phyloP scores from a whole-genome alignment of 1,140 invertebrate species.

The Euwallacea similis region DNA sequence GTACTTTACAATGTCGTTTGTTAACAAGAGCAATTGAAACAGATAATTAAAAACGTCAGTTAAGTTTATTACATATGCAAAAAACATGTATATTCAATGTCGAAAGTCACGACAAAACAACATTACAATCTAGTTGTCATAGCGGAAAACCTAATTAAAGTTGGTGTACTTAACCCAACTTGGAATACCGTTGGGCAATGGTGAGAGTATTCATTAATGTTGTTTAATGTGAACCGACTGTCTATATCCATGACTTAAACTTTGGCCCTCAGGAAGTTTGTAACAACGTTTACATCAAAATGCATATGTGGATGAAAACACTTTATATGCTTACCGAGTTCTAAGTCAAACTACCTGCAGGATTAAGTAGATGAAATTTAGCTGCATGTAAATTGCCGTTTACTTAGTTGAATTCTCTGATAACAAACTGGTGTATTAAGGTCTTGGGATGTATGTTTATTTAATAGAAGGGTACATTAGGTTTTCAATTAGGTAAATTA shows the following conservation, averaged over 20 bases:
- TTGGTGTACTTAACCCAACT: neutral
- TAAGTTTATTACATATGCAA: neutral
- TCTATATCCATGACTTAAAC: constrained; percentile 22
- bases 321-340: constrained; percentile 22
- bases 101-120: neutral
- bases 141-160: constrained; percentile 1
- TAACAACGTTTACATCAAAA: constrained; percentile 27
- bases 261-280: neutral
- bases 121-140: neutral
- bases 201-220: constrained; percentile 12
- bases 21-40: too few relatives aligned
- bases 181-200: neutral
- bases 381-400: constrained; percentile 10
- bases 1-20: too few relatives aligned
- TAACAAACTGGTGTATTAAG: constrained; percentile 9
- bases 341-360: constrained; percentile 12
- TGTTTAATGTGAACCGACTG: constrained; percentile 12
- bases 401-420: neutral
- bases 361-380: constrained; percentile 20
- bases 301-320: constrained; percentile 20
- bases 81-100: neutral
- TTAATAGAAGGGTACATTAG: neutral
- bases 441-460: constrained; percentile 1
- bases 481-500: constrained; percentile 2
- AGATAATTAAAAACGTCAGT: too few relatives aligned